Base-by-base conservation (phyloP, 1,140 invertebrate genomes). In the Drosophila nigrodunni region DNA sequence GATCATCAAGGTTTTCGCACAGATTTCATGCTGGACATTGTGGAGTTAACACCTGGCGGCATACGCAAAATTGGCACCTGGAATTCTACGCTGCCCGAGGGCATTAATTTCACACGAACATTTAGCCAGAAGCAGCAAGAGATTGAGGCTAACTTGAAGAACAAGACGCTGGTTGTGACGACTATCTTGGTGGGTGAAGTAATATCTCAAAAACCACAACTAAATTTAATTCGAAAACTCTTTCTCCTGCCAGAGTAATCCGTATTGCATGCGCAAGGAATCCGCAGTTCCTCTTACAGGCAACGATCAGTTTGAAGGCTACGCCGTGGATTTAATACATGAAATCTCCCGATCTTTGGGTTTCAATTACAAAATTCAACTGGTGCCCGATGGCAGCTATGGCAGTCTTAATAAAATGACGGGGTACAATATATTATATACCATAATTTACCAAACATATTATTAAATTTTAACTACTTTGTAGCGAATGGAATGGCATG, bases 401-500 rank as follows among this genome's bases (percentile, higher is more conserved):
- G 97, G 97, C 1, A 96, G 95, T 55, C 94, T 95, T 66, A 96
- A 97, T 86, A 94, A 95, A 69, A 94, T 96, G 82, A 96, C 95
- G 0, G 88, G 88, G 92, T 92, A 78, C 47, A 5, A 2, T 9
- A 1, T 13, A 1, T 8, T 30, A 5, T 0, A 9, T 10, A 0
- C 0, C n/a, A 11, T 3, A 1, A 0, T 13, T 7, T 62, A 3
- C n/a, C n/a, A 21, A 13, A 8, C 1, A 10, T 50, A 50, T 21
- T 21, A n/a, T 44, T 7, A 21, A 43, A 13, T 9, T 8, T n/a
- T 15, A 10, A 44, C 44, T 35, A 15, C 15, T 41, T 21, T 3
- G 41, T 77, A 96, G 95, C 85, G 96, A 97, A 93, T 99, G 98
- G 98, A 97, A 98, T 90, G 98, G 98, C 43, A 98, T 98, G 95